Conservation (phyloP, 2,797 vertebrate genomes). For the Falco concolor region DNA sequence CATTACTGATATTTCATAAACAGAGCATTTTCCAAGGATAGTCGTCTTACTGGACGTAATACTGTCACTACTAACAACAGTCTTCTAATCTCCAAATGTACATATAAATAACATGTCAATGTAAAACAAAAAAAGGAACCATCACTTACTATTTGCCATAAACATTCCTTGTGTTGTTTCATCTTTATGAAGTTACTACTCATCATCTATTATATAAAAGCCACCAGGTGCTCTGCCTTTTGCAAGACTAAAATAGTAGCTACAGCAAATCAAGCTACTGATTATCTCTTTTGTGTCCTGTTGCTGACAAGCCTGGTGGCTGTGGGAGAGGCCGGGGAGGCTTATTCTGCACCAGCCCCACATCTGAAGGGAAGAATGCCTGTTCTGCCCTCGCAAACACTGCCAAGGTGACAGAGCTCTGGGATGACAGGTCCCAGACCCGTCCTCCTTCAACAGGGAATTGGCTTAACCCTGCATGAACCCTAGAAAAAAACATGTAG, state of each 20-base stretch:
- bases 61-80: not conserved
- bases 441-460: not conserved
- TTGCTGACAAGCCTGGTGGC: not conserved
- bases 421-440: not conserved
- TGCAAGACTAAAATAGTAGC: not conserved
- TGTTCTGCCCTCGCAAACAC: not conserved
- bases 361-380: not conserved
- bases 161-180: not conserved
- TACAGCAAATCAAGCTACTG: not conserved
- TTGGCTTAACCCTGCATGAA: not conserved
- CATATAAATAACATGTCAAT: not conserved
- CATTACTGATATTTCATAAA: not conserved
- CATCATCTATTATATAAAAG: not conserved
- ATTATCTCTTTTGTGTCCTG: not conserved
- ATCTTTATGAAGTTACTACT: not conserved
- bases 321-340: not conserved
- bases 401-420: not conserved
- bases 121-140: not conserved
- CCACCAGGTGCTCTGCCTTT: not conserved
- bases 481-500: not conserved
- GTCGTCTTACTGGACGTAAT: not conserved
- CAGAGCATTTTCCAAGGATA: not conserved
- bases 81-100: not conserved
- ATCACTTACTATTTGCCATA: not conserved
- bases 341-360: not conserved